Percentiles rank a stretch among this genome's conserved stretches.
phyloP scores from a whole-genome alignment of 2,888 invertebrate species.

The Muschampia plurimacula region DNA sequence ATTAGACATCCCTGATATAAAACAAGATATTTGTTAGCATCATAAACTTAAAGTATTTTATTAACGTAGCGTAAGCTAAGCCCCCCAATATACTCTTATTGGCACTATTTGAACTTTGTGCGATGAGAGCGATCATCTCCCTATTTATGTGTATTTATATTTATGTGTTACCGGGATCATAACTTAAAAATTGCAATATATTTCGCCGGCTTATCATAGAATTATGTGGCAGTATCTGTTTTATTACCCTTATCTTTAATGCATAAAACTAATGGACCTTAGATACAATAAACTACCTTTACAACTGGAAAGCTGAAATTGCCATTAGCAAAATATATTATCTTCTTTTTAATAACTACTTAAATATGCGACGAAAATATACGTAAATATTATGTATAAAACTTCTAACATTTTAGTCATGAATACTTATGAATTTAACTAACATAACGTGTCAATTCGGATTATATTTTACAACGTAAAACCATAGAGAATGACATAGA shows the following conservation, averaged over 20 bases:
- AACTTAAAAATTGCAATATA: conserved; percentile 47
- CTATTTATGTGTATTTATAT: conserved; percentile 62
- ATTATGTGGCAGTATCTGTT: conserved; percentile 21
- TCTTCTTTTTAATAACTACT: neutral
- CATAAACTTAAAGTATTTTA: conserved; percentile 62
- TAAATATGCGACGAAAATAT: no score
- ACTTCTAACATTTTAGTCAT: no score
- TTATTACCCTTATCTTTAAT: conserved; percentile 27
- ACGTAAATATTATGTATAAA: no score
- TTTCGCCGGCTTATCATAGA: conserved; percentile 23
- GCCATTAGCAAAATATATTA: neutral
- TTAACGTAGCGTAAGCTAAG: conserved; percentile 42
- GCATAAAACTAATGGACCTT: conserved; percentile 24
- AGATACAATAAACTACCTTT: conserved; percentile 22
- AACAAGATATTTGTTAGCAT: conserved; percentile 65
- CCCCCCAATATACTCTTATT: conserved; percentile 45
- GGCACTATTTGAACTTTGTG: conserved; percentile 50
- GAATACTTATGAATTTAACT: no score
- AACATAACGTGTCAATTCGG: no score
- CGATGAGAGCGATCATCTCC: conserved; percentile 57
- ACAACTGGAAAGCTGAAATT: conserved; percentile 16
- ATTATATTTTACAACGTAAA: no score
- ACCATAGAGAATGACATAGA: no score
- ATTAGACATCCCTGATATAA: conserved; percentile 60
- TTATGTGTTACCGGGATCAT: conserved; percentile 53